Conservation (phyloP, 2,888 invertebrate genomes). For the Hirtodrosophila alboralis region DNA sequence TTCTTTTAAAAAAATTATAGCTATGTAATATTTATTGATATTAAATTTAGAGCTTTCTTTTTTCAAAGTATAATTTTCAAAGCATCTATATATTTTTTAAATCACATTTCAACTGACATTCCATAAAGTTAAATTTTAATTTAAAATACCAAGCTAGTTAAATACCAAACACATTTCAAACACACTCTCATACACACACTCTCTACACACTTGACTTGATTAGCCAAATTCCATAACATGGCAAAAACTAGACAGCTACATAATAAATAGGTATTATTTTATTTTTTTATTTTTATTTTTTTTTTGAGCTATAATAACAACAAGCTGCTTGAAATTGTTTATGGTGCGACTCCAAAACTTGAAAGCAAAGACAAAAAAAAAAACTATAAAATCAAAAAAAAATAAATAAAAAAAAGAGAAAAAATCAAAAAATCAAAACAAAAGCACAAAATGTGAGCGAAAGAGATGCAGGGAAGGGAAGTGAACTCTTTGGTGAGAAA, state of each 20-base stretch:
- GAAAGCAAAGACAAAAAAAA: conserved; percentile 52
- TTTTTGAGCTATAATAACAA: conserved; percentile 25
- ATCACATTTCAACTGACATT: too few species aligned
- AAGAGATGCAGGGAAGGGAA: conserved; percentile 10
- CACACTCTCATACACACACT: neutral
- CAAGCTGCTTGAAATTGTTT: conserved; percentile 59
- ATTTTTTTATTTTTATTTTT: too few species aligned
- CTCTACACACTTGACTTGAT: conserved; percentile 50
- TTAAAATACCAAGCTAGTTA: neutral
- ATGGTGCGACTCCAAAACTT: conserved; percentile 64
- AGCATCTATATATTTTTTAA: too few species aligned
- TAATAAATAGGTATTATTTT: conserved; percentile 54
- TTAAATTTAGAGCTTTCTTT: too few species aligned
- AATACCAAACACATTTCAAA: neutral
- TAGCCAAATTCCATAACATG: conserved; percentile 58
- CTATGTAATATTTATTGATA: too few species aligned
- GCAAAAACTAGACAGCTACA: conserved; percentile 42
- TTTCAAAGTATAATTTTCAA: too few species aligned
- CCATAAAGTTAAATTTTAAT: neutral
- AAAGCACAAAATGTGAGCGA: conserved; percentile 5
- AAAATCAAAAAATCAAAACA: conserved; percentile 37
- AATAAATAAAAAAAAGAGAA: conserved; percentile 20
- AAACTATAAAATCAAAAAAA: conserved; percentile 19
- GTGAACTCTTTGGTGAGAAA: conserved; percentile 52
- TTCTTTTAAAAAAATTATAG: neutral